Conservation (phyloP, 2,888 invertebrate genomes). For the Drosophila austrosaltans region DNA sequence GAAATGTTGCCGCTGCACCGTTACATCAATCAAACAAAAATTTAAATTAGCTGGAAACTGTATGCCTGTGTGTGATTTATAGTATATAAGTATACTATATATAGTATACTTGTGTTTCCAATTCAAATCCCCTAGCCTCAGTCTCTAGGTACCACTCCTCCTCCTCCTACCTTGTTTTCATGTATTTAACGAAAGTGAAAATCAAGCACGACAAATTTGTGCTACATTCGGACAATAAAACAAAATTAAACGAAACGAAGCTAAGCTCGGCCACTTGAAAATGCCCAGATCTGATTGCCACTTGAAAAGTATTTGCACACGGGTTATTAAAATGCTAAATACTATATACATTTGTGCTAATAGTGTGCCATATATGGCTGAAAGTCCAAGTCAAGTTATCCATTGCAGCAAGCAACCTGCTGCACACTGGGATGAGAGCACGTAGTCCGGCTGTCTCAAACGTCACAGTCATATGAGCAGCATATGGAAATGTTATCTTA, state of each 20-base stretch:
- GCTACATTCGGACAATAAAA: constrained; percentile 36
- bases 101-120: not conserved
- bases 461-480: constrained; percentile 54
- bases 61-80: constrained; percentile 46
- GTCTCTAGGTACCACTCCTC: no score
- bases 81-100: not conserved
- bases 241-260: not conserved
- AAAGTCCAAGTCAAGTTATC: constrained; percentile 29
- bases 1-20: constrained; percentile 40
- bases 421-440: constrained; percentile 53
- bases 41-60: constrained; percentile 52
- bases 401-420: constrained; percentile 19
- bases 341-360: not conserved
- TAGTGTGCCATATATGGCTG: not conserved
- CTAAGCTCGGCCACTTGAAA: constrained; percentile 17
- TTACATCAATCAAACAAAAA: constrained; percentile 64
- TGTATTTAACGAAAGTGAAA: constrained; percentile 61
- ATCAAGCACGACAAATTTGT: constrained; percentile 26
- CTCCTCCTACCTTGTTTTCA: not conserved
- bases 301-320: constrained; percentile 41
- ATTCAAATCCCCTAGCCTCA: no score
- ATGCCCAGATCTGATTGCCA: constrained; percentile 49
- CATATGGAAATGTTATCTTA: constrained; percentile 56
- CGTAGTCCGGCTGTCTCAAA: constrained; percentile 51
- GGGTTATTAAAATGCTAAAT: constrained; percentile 21